A percentile compares a stretch with the other conserved stretches of the same genome.
phyloP scores from a whole-genome alignment of 1,140 invertebrate genomes.

The Oryctes rhinoceros region DNA sequence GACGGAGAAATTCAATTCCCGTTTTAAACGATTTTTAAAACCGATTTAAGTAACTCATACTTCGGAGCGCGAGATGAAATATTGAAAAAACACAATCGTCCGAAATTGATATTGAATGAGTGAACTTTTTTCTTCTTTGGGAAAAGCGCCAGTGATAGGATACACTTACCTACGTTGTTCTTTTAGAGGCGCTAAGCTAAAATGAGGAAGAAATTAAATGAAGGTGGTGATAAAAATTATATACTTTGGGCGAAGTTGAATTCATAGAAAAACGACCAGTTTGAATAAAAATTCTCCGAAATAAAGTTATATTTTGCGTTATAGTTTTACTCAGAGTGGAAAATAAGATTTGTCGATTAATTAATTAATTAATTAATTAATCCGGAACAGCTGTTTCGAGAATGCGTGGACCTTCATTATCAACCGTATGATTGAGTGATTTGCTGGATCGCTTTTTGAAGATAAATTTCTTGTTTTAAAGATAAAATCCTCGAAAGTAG shows the following conservation, averaged over 20 bases:
- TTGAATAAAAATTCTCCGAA: background rate
- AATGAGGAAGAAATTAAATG: conserved; percentile 33
- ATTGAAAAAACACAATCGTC: conserved; percentile 39
- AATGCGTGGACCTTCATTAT: no score
- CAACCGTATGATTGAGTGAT: no score
- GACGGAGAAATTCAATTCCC: conserved; percentile 58
- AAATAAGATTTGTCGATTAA: no score
- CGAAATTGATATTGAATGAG: conserved; percentile 38
- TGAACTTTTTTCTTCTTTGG: conserved; percentile 19
- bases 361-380: no score
- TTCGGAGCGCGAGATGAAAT: conserved; percentile 40
- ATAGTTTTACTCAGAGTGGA: no score
- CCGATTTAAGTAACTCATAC: conserved; percentile 46
- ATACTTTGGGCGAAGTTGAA: background rate
- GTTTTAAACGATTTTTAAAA: conserved; percentile 60
- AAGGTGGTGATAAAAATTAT: conserved; percentile 6
- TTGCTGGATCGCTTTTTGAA: no score
- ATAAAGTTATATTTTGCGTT: no score
- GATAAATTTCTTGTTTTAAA: no score
- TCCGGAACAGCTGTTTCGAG: no score
- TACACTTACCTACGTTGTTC: background rate
- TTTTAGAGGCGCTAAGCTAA: background rate
- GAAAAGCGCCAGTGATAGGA: background rate
- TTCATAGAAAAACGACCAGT: background rate
- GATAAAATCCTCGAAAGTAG: no score